Evolutionary conservation across 2,797 vertebrate genomes (phyloP).

Genomic region (Scyliorhinus canicula): DNA sequence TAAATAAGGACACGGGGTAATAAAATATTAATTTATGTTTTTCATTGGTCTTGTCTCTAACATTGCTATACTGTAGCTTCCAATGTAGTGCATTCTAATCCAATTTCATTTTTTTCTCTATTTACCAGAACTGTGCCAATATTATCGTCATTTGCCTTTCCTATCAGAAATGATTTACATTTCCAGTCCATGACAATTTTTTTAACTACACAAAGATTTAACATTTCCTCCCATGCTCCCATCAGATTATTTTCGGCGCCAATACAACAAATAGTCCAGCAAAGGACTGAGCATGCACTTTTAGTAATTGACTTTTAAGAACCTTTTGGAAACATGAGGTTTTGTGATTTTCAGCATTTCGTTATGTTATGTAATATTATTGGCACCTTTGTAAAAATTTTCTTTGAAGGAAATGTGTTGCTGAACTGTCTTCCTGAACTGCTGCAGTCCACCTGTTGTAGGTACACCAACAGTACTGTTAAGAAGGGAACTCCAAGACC

Average conservation of each 20-base stretch:
- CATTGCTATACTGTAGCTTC: background rate
- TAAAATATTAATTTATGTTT: background rate
- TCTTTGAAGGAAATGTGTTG: too few relatives aligned
- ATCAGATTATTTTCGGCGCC: background rate
- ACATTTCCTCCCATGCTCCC: background rate
- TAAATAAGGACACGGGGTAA: background rate
- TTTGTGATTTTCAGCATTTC: background rate
- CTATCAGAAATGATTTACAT: background rate
- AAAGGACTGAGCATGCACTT: background rate
- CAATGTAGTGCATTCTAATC: background rate
- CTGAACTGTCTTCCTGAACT: too few relatives aligned
- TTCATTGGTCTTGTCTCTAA: background rate
- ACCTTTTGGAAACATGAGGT: background rate
- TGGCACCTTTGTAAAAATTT: background rate
- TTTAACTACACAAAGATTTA: background rate
- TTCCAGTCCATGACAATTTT: background rate
- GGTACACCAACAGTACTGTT: too few relatives aligned
- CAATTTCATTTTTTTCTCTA: background rate
- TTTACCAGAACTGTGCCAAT: slow-evolving; percentile 14
- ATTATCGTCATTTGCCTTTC: background rate
- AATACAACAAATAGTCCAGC: background rate
- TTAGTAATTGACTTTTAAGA: background rate
- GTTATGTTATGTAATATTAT: background rate
- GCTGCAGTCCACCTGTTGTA: too few relatives aligned
- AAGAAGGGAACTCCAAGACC: too few relatives aligned